These are phyloP conservation scores for Coregonus suidteri DNA, from an alignment of 2,797 vertebrate genomes.

Conservation along the genomic window DNA sequence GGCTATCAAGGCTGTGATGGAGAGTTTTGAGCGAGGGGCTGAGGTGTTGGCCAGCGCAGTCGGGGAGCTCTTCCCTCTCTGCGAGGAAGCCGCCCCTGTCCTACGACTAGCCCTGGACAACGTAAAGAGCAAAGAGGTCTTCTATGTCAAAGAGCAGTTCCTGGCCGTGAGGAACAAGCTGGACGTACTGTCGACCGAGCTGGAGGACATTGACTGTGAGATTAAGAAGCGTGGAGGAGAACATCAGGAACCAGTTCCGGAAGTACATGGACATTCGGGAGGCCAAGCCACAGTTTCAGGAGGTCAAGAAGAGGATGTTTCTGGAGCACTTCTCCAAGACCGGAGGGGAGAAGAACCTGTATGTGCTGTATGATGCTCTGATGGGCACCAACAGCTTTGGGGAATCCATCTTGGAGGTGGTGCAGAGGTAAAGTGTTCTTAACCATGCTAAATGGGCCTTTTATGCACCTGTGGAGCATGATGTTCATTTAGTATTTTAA, in stretches of 20 bases:
- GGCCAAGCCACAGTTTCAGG: slow-evolving; percentile 71
- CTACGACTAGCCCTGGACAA: slow-evolving; percentile 75
- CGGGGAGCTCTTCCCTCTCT: slow-evolving; percentile 77
- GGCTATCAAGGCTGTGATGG: slow-evolving; percentile 75
- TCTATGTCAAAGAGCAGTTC: slow-evolving; percentile 80
- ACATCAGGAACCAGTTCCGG: slow-evolving; percentile 78
- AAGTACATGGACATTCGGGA: slow-evolving; percentile 80
- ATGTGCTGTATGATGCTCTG: slow-evolving; percentile 71
- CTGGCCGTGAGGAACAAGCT: slow-evolving; percentile 69
- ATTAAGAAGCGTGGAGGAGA: slow-evolving; percentile 79
- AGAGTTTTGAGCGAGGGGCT: slow-evolving; percentile 71
- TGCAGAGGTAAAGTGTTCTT: slow-evolving; percentile 59
- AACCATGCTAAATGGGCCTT: not conserved
- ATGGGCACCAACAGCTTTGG: slow-evolving; percentile 74
- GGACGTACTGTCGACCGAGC: slow-evolving; percentile 72
- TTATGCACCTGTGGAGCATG: not conserved
- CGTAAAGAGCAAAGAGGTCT: slow-evolving; percentile 77
- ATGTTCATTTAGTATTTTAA: not conserved
- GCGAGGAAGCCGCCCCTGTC: slow-evolving; percentile 74
- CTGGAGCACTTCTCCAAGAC: slow-evolving; percentile 76
- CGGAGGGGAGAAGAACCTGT: slow-evolving; percentile 77
- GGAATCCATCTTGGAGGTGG: slow-evolving; percentile 71
- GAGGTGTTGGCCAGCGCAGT: slow-evolving; percentile 79
- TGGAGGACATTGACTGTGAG: slow-evolving; percentile 75
- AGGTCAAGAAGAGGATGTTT: slow-evolving; percentile 75